phyloP scores from a whole-genome alignment of 2,113 vertebrate genomes.

The Rynchops niger region DNA sequence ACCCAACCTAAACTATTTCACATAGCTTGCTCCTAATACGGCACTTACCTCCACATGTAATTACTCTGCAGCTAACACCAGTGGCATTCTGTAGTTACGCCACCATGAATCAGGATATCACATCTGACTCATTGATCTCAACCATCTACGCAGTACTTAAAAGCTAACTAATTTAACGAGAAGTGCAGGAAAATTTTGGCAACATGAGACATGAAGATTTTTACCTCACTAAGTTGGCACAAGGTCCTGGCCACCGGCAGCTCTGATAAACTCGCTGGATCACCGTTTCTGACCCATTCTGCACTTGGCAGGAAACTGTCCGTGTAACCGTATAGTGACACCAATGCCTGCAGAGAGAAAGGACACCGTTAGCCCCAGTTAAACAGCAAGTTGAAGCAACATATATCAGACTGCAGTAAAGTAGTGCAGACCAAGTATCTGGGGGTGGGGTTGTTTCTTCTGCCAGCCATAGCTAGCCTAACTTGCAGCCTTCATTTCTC shows the following conservation, averaged over 20 bases:
- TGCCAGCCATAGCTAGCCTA: neutral
- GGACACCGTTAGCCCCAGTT: neutral
- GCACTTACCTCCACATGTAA: neutral
- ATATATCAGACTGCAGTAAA: neutral
- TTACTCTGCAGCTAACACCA: neutral
- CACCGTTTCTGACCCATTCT: slow-evolving; percentile 90
- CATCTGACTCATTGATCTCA: neutral
- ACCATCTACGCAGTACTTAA: neutral
- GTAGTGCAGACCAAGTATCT: neutral
- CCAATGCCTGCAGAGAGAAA: slow-evolving; percentile 86
- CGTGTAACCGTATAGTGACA: slow-evolving; percentile 89
- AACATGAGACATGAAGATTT: neutral
- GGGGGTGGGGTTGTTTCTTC: neutral
- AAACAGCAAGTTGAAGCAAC: neutral
- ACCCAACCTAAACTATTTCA: neutral
- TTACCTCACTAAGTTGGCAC: slow-evolving; percentile 93
- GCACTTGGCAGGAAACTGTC: slow-evolving; percentile 91
- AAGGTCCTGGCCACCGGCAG: slow-evolving; percentile 94
- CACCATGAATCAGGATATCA: neutral
- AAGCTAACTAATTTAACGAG: neutral
- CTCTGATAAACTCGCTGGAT: slow-evolving; percentile 93
- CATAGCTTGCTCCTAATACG: neutral
- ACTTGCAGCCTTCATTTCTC: neutral
- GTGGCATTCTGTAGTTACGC: neutral
- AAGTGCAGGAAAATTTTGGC: neutral